Evolutionary conservation across 2,888 invertebrate species (phyloP), one percentile per base, ranked within the genome.

Genomic region (Conops quadrifasciatus): DNA sequence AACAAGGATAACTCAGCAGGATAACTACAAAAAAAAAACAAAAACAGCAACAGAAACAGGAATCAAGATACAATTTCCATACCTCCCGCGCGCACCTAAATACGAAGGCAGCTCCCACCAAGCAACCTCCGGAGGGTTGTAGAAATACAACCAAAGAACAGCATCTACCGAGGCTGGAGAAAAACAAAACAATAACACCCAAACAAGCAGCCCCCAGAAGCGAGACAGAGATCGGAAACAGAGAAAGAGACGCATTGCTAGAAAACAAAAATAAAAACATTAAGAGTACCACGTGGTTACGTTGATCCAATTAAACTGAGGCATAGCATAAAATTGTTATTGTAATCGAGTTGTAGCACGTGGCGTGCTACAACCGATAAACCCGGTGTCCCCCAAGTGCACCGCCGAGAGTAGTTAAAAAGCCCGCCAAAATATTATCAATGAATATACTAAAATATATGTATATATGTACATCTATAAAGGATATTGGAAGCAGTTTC

Each of bases 281-380:
- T 26, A 28, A 28, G 24, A 58, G 58, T 74, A 79, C 74, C 78
- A 81, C 81, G 80, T 83, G 83, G 76, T 75, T 36, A 36, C 36
- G 78, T 75, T 78, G 77, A 77, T 77, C 75, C 83, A 83, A 83
- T 82, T 83, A 82, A 80, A 74, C 73, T 73, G 64, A 71, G 73
- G 75, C 62, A 67, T 75, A 75, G 75, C 62, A 67, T 75, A 75
- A 74, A 60, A 69, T 75, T 74, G 73, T 76, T 76, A 76, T 75
- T 76, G 77, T 75, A 77, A 74, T 72, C 73, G 70, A 72, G 70
- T 71, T 72, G 74, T 58, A 73, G 72, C 77, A 77, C 43, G 43
- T 58, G 21, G 43, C 26, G 5, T 11, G 21, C 19, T 9, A 24
- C 24, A 26, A 59, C 13, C 21, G n/a, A n/a, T n/a, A n/a, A n/a